phyloP scores from a whole-genome alignment of 23 tunicate species.

The Ascidia mentula region DNA sequence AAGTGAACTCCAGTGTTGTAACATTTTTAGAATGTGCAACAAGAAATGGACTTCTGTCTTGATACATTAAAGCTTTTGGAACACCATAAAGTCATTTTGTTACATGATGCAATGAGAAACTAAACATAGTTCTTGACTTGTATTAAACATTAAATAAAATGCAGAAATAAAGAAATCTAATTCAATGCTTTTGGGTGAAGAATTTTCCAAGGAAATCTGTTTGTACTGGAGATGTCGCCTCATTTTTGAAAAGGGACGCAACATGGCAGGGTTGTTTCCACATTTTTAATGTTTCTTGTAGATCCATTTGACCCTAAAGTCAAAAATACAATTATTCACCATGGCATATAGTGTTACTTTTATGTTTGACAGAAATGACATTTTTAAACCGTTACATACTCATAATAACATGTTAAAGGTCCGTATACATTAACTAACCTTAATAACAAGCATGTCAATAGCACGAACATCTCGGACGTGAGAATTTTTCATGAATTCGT shows the following conservation, averaged over 20 bases:
- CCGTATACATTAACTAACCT: constrained; percentile 14
- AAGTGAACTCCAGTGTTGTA: neutral
- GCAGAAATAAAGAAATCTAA: constrained; percentile 2
- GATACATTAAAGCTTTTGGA: neutral
- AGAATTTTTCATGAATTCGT: constrained; percentile 76
- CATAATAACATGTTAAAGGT: neutral
- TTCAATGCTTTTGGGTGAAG: constrained; percentile 65
- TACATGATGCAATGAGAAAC: no score
- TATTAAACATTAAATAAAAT: neutral
- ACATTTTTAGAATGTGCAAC: neutral
- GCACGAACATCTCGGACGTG: constrained; percentile 81
- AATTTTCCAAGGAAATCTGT: constrained; percentile 82
- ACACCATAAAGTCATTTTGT: no score
- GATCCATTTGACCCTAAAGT: constrained; percentile 78
- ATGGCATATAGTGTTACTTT: no score
- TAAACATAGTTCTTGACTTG: neutral
- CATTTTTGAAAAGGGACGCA: constrained; percentile 32
- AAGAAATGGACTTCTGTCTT: neutral
- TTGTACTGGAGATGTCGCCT: constrained; percentile 41
- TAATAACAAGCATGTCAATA: constrained; percentile 71
- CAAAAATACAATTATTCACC: no score
- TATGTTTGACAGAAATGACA: neutral
- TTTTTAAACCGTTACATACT: neutral
- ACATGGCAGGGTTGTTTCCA: constrained; percentile 89
- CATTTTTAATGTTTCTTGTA: constrained; percentile 71